Base-by-base conservation (phyloP, 2,888 invertebrate species). In the Heliconius sara region DNA sequence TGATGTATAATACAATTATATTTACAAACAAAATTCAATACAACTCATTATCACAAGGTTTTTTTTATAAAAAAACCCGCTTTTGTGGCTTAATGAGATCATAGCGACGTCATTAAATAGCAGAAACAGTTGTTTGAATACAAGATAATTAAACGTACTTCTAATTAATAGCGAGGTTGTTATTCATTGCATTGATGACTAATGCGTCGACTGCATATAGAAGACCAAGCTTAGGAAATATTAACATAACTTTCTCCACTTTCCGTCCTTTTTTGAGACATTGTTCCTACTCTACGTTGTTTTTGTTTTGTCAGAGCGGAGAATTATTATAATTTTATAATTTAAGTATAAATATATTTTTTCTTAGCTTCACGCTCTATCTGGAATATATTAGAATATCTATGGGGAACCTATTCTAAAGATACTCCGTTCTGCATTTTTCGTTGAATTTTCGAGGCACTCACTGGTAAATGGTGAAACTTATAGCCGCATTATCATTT, bases 81-180 rank as follows among this genome's bases (percentile, higher is more conserved):
- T 34, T 78, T 82, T 83, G 83, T 65, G 82, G 83, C 83, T 82
- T 79, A 39, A 77, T 79, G 81, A 79, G 77, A 57, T 75, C 72
- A 82, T 71, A 39, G 30, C 52, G 72, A 79, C 80, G 79, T 80
- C 83, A 79, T 52, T 66, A 27, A 60, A 60, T 73, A 66, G 25
- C 63, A 72, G 34, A 71, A 78, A 77, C 60, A 52, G 22, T 43
- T 70, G n/a, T 66, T 78, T 79, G 34, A 25, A 63, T 71, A 77
- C 66, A 25, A 73, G 22, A 72, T 43, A 63, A 60, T 43, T 77
- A 27, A 27, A 60, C 47, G 77, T 79, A 76, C 47, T 71, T 43
- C 30, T 74, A 71, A 79, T 70, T 72, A 74, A 79, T 80, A 78
- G 63, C 16, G 57, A 39, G 39, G 9, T 65, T 43, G 39, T 81